These are phyloP conservation scores for Notiomystis cincta DNA, from an alignment of 2,113 vertebrate genomes.

Conservation along the genomic window DNA sequence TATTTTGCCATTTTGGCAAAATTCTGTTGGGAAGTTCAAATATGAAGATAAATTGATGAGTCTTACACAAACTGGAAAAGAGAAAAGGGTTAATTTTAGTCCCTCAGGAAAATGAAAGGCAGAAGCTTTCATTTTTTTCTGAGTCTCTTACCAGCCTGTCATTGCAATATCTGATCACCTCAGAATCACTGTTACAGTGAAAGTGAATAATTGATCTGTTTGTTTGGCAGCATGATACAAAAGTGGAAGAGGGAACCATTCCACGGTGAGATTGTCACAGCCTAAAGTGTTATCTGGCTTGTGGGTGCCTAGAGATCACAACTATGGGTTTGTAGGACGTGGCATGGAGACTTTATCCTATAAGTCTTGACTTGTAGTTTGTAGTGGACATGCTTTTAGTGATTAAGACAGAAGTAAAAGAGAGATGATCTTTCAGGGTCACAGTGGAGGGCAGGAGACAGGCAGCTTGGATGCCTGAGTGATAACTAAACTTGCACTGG, in stretches of 20 bases:
- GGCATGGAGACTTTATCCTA: not conserved
- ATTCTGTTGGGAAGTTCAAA: not conserved
- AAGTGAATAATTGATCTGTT: not conserved
- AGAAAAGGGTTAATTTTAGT: not conserved
- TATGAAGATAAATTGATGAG: not conserved
- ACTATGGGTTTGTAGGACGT: accelerated
- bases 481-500: not conserved
- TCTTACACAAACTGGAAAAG: not conserved
- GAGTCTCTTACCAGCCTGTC: not conserved
- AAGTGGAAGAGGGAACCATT: not conserved
- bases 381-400: not conserved
- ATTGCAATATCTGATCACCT: not conserved
- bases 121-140: not conserved
- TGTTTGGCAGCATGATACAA: not conserved
- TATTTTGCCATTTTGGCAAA: not conserved
- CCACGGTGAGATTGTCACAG: not conserved
- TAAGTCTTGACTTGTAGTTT: not conserved
- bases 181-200: not conserved
- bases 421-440: not conserved
- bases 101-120: not conserved
- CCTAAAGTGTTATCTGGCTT: not conserved
- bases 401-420: not conserved
- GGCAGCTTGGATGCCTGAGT: not conserved
- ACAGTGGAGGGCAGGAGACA: not conserved
- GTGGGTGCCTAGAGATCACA: not conserved